Percentiles rank a stretch among this genome's conserved stretches.
Evolutionary conservation across 2,113 vertebrate genomes (phyloP).

Genomic region (Salvelinus namaycush): DNA sequence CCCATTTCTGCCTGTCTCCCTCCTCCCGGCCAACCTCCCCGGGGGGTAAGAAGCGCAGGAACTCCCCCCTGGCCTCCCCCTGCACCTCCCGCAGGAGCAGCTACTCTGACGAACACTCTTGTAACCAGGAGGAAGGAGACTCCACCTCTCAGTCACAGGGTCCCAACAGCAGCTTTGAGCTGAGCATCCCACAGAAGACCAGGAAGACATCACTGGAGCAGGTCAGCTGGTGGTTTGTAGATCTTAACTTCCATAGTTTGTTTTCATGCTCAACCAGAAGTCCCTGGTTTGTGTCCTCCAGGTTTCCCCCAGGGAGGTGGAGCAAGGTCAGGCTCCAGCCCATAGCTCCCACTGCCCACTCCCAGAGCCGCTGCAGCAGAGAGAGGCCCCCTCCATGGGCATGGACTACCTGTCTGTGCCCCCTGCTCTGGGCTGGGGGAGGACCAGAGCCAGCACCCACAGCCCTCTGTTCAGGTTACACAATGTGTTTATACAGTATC

Average conservation of each 20-base stretch:
- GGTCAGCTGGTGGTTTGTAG: conserved; percentile 57
- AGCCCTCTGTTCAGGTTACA: conserved; percentile 87
- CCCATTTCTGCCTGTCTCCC: conserved; percentile 80
- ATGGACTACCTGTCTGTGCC: conserved; percentile 95
- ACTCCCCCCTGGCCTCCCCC: conserved; percentile 77
- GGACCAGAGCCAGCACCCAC: conserved; percentile 84
- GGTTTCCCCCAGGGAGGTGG: conserved; percentile 74
- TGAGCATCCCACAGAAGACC: conserved; percentile 88
- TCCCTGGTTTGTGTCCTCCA: conserved; percentile 29
- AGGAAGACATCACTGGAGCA: conserved; percentile 87
- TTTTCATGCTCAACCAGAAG: background rate
- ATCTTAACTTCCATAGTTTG: background rate
- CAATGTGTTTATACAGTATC: background rate
- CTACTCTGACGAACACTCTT: conserved; percentile 81
- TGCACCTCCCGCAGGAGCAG: conserved; percentile 83
- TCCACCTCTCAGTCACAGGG: conserved; percentile 63
- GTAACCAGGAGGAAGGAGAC: conserved; percentile 58
- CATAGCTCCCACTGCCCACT: conserved; percentile 57
- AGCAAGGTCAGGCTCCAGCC: conserved; percentile 74
- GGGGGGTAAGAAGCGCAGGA: conserved; percentile 86
- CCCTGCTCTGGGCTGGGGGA: conserved; percentile 85
- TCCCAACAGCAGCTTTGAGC: conserved; percentile 64
- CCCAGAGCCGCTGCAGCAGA: conserved; percentile 67
- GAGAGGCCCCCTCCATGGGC: conserved; percentile 67
- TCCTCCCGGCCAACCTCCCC: conserved; percentile 84